Evolutionary conservation across 2,113 vertebrate species (phyloP).

Genomic region (Jacana jacana): DNA sequence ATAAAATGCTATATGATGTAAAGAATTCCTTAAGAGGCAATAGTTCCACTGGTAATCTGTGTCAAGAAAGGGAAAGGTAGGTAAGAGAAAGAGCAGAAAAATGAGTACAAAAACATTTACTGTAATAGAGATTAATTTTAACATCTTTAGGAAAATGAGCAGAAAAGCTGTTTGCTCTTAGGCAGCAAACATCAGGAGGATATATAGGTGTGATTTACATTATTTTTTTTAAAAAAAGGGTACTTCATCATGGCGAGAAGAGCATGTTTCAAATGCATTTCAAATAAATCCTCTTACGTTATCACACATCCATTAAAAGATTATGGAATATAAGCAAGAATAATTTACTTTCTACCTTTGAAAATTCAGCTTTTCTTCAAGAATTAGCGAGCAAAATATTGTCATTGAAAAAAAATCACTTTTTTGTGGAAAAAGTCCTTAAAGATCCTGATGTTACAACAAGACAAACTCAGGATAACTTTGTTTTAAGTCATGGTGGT

Average conservation of each 20-base stretch:
- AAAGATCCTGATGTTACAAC: not conserved
- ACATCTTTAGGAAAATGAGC: not conserved
- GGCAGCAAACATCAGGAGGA: not conserved
- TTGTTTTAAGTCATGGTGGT: not conserved
- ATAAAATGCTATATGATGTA: not conserved
- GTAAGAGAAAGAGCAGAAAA: not conserved
- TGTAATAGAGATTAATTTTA: not conserved
- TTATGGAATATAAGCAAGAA: not conserved
- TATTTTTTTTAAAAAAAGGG: not conserved
- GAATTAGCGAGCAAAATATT: not conserved
- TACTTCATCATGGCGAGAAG: not conserved
- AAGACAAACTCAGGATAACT: not conserved
- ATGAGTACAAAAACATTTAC: not conserved
- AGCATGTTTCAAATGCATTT: not conserved
- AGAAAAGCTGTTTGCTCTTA: not conserved
- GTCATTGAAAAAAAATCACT: not conserved
- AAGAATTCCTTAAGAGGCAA: not conserved
- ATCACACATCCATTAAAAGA: not conserved
- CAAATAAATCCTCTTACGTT: not conserved
- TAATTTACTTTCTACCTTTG: not conserved
- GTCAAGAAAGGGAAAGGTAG: not conserved
- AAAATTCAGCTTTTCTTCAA: not conserved
- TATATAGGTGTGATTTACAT: not conserved
- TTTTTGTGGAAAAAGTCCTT: not conserved
- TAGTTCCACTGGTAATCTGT: not conserved